A percentile compares a stretch with the other conserved stretches of the same genome.
Evolutionary conservation across 2,113 vertebrate species (phyloP).

Genomic region (Xenopus tropicalis): UCB_Xtro_10.0 CM004451.2:33562501-33563000

Average conservation of each 20-base stretch:
- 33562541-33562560: background rate
- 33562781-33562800: conserved; percentile 41
- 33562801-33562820: conserved; percentile 28
- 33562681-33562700: conserved; percentile 7
- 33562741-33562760: conserved; percentile 1
- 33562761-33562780: conserved; percentile 34
- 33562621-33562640: conserved; percentile 42
- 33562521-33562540: too few relatives aligned
- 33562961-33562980: conserved; percentile 11
- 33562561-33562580: background rate
- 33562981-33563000: conserved; percentile 42
- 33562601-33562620: conserved; percentile 14
- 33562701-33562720: conserved; percentile 12
- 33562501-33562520: too few relatives aligned
- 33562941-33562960: conserved; percentile 19
- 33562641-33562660: background rate
- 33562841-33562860: background rate
- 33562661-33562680: conserved; percentile 12
- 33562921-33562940: conserved; percentile 15
- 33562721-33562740: conserved; percentile 8
- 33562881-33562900: conserved; percentile 4
- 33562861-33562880: conserved; percentile 23
- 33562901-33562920: conserved; percentile 38
- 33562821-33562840: conserved; percentile 31
- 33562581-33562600: background rate